Conservation (phyloP, 2,888 invertebrate species). For the Myopa testacea region DNA sequence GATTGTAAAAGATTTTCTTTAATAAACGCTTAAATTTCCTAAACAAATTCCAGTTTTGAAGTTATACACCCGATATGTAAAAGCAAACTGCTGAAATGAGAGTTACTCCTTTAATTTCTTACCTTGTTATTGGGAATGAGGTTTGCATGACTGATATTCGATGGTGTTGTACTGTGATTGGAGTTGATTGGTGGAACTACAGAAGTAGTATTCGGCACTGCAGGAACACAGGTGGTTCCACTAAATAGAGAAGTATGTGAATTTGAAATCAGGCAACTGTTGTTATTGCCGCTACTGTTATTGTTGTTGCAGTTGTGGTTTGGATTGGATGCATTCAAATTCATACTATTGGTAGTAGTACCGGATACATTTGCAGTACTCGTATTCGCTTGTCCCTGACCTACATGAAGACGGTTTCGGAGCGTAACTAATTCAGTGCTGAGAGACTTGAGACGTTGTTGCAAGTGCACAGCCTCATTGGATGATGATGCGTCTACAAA, state of each 20-base stretch:
- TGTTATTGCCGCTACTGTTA: conserved; percentile 38
- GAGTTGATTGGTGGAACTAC: conserved; percentile 43
- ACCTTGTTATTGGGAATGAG: conserved; percentile 48
- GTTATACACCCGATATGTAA: no score
- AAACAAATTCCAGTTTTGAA: no score
- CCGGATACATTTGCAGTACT: conserved; percentile 50
- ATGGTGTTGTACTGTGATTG: conserved; percentile 40
- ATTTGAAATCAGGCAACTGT: conserved; percentile 25
- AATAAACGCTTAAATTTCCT: no score
- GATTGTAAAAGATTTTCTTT: no score
- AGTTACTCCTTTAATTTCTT: conserved; percentile 27
- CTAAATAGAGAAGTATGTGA: conserved; percentile 43
- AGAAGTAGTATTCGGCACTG: conserved; percentile 39
- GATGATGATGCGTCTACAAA: conserved; percentile 89
- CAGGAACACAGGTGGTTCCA: conserved; percentile 36
- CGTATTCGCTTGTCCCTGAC: conserved; percentile 68
- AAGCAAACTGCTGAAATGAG: not conserved
- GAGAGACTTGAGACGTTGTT: conserved; percentile 89
- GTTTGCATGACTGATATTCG: conserved; percentile 44
- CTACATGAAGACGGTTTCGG: conserved; percentile 88
- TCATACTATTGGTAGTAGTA: conserved; percentile 48
- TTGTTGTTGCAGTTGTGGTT: conserved; percentile 53
- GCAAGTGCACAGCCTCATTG: conserved; percentile 93
- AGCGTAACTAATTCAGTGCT: conserved; percentile 93
- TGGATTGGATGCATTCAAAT: conserved; percentile 62